A percentile compares a stretch with the other conserved stretches of the same genome.
Conservation (phyloP, 35 echinoderm and acorn worm species). For the Lytechinus variegatus region DNA sequence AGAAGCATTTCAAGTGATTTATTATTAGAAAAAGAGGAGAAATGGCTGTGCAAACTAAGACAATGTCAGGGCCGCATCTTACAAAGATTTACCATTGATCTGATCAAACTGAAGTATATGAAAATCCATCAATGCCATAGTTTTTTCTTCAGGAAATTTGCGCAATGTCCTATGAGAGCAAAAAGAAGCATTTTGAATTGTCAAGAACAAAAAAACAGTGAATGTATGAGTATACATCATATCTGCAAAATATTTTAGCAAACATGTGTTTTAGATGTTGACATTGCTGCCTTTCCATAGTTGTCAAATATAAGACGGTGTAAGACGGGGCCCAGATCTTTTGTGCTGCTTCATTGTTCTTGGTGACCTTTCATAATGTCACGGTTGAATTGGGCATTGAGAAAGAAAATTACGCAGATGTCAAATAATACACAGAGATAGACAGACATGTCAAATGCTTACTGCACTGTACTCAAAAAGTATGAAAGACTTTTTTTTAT, state of each 20-base stretch:
- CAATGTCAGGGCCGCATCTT: no score
- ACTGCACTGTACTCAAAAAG: not conserved
- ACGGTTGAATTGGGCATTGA: not conserved
- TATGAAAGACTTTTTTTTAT: conserved; percentile 12
- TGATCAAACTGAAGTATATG: no score
- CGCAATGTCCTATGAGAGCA: no score
- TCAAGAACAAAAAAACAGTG: no score
- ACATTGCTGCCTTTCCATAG: not conserved
- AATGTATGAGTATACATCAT: no score
- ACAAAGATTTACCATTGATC: no score
- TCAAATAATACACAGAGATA: not conserved
- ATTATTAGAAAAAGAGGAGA: not conserved
- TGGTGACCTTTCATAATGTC: not conserved
- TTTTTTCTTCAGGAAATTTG: no score
- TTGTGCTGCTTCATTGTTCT: not conserved
- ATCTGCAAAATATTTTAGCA: no score
- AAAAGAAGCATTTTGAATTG: no score
- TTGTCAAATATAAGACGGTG: not conserved
- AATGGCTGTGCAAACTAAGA: no score
- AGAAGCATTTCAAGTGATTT: not conserved
- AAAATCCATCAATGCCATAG: no score
- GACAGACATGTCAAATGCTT: not conserved
- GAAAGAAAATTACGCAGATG: not conserved
- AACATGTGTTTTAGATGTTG: no score
- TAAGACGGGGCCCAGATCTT: not conserved